These are phyloP conservation scores for Drosophila tristis DNA, from an alignment of 1,140 invertebrate genomes.

Conservation along the genomic window DNA sequence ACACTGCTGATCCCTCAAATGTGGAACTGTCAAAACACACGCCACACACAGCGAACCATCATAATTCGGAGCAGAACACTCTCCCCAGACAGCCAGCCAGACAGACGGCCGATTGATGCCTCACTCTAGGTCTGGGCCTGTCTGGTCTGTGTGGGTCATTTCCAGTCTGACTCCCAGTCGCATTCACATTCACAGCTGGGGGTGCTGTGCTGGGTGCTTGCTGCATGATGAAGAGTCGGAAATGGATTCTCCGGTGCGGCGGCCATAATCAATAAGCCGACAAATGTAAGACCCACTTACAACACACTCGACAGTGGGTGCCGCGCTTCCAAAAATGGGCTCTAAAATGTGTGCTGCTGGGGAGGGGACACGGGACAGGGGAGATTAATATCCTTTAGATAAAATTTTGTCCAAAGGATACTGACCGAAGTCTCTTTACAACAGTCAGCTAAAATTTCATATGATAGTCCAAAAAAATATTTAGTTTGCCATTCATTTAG, in stretches of 20 bases:
- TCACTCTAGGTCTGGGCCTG: slow-evolving; percentile 25
- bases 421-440: too few relatives aligned
- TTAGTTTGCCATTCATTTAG: too few relatives aligned
- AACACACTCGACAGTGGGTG: slow-evolving; percentile 31
- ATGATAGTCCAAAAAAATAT: too few relatives aligned
- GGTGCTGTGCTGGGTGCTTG: slow-evolving; percentile 50
- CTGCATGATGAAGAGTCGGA: slow-evolving; percentile 76
- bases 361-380: too few relatives aligned
- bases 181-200: slow-evolving; percentile 31
- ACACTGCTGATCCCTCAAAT: too few relatives aligned
- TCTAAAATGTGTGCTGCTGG: too few relatives aligned
- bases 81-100: too few relatives aligned
- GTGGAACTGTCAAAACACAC: slow-evolving; percentile 50
- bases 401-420: too few relatives aligned
- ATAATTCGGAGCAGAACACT: slow-evolving; percentile 28
- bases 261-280: slow-evolving; percentile 76
- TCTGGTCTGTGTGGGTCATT: too few relatives aligned
- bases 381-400: too few relatives aligned
- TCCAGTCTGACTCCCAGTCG: neutral
- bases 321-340: too few relatives aligned
- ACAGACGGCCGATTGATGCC: slow-evolving; percentile 39
- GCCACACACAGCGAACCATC: slow-evolving; percentile 53
- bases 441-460: too few relatives aligned
- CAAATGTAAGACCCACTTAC: slow-evolving; percentile 60
- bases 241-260: slow-evolving; percentile 60